Conservation (phyloP, 2,888 invertebrate genomes). For the Chrysotoxum bicinctum region DNA sequence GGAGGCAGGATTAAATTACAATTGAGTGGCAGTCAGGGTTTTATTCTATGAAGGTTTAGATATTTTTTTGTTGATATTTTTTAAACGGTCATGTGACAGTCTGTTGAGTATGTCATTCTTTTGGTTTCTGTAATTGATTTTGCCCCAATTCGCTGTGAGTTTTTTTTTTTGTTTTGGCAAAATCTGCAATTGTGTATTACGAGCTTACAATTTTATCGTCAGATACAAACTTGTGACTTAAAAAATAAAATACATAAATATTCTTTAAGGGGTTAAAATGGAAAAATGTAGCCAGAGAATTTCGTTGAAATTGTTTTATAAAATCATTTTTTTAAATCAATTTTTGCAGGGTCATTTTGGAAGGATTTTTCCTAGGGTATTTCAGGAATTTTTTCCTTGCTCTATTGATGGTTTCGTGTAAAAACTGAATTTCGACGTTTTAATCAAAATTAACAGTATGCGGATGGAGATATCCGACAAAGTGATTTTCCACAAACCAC, state of each 20-base stretch:
- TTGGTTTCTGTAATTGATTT: constrained; percentile 17
- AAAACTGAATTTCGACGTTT: too few relatives aligned
- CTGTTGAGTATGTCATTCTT: constrained; percentile 6
- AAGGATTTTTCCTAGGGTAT: too few relatives aligned
- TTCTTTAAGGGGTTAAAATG: neutral
- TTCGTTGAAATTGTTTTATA: neutral
- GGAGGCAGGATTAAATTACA: constrained; percentile 29
- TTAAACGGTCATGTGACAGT: constrained; percentile 8
- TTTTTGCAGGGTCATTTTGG: too few relatives aligned
- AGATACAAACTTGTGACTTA: neutral
- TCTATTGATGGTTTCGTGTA: too few relatives aligned
- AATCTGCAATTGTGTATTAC: neutral
- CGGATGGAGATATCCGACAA: too few relatives aligned
- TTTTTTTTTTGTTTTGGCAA: neutral
- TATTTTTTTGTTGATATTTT: neutral
- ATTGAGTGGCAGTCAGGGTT: constrained; percentile 22
- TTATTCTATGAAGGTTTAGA: neutral
- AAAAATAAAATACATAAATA: neutral
- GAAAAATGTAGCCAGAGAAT: neutral
- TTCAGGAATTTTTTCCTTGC: too few relatives aligned
- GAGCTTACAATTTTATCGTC: neutral
- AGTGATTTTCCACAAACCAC: too few relatives aligned
- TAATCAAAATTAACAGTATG: too few relatives aligned
- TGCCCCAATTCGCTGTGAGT: neutral
- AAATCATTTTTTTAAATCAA: too few relatives aligned